Conservation (phyloP, 2,797 vertebrate genomes). For the Protonibea diacanthus region DNA sequence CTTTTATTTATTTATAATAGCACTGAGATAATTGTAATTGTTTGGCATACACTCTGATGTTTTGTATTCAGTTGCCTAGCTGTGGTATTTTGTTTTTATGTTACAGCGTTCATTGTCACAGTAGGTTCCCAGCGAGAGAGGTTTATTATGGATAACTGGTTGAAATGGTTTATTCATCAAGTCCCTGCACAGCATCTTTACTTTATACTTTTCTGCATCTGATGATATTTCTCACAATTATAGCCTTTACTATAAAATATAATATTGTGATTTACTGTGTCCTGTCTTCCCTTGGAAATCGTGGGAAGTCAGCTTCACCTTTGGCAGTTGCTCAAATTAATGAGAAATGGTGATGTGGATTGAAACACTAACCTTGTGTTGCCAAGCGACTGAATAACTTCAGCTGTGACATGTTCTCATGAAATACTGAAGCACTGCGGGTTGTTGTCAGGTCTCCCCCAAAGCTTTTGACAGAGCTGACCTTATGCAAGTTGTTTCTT, state of each 20-base stretch:
- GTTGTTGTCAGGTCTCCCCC: conserved; percentile 43
- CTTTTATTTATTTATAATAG: conserved; percentile 22
- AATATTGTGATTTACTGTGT: neutral
- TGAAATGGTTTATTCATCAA: conserved; percentile 17
- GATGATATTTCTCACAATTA: neutral
- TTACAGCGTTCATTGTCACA: conserved; percentile 13
- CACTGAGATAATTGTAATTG: conserved; percentile 25
- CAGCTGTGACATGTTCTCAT: conserved; percentile 28
- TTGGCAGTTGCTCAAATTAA: conserved; percentile 47
- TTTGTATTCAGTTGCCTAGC: conserved; percentile 32
- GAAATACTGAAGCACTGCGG: conserved; percentile 21
- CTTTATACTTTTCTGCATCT: conserved; percentile 16
- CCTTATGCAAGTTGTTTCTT: conserved; percentile 54
- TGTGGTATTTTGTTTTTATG: conserved; percentile 38
- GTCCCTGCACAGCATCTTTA: neutral
- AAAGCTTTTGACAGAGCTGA: conserved; percentile 63
- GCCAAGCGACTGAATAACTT: conserved; percentile 50
- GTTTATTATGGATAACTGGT: neutral
- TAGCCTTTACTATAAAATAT: neutral
- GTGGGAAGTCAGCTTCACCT: neutral
- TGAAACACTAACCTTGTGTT: conserved; percentile 68
- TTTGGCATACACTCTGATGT: conserved; percentile 5
- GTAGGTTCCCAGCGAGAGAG: conserved; percentile 30
- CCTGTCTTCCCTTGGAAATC: neutral
- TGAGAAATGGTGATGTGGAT: conserved; percentile 45